Evolutionary conservation across 2,888 invertebrate species (phyloP).

Genomic region (Drosophila histrio): DNA sequence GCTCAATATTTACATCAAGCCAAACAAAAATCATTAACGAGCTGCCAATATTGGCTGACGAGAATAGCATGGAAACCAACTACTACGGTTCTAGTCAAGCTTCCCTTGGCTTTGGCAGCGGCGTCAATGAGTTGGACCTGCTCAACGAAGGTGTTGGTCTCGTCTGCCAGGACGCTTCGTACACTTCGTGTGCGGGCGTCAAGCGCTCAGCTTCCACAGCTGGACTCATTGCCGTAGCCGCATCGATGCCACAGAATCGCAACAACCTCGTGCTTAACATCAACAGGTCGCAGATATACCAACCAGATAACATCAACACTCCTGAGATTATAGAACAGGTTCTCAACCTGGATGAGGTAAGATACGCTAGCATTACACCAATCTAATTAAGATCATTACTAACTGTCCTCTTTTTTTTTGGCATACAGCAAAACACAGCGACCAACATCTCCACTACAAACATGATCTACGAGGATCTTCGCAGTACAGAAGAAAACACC

Average conservation of each 20-base stretch:
- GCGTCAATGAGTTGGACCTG: conserved; percentile 35
- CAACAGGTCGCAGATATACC: conserved; percentile 24
- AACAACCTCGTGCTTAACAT: conserved; percentile 51
- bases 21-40: conserved; percentile 48
- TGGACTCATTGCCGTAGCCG: conserved; percentile 5
- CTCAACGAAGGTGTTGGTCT: conserved; percentile 17
- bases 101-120: conserved; percentile 56
- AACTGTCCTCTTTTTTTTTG: conserved; percentile 11
- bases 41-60: conserved; percentile 45
- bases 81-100: conserved; percentile 44
- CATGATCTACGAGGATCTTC: conserved; percentile 42
- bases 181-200: conserved; percentile 17
- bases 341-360: conserved; percentile 42
- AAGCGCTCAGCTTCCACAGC: conserved; percentile 59
- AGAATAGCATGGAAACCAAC: conserved; percentile 41
- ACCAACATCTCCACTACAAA: conserved; percentile 26
- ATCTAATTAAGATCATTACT: not conserved
- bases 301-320: conserved; percentile 42
- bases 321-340: conserved; percentile 59
- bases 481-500: conserved; percentile 48
- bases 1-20: conserved; percentile 20
- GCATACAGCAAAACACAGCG: conserved; percentile 21
- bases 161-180: conserved; percentile 12
- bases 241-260: conserved; percentile 65
- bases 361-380: not conserved